phyloP scores from a whole-genome alignment of 2,797 vertebrate genomes.

The Pangasius krempfi region DNA sequence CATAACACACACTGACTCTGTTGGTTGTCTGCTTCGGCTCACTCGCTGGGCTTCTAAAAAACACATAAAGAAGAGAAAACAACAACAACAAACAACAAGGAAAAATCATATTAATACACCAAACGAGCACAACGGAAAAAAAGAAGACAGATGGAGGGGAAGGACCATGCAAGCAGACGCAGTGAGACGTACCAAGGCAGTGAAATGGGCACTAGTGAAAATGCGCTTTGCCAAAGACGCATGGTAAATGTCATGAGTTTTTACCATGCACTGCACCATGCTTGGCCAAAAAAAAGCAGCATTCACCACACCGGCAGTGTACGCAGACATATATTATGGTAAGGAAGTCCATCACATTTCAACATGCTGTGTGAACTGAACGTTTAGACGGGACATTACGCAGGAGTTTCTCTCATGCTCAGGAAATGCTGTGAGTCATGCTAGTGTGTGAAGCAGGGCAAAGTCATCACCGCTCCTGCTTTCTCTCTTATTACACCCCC shows the following conservation, averaged over 20 bases:
- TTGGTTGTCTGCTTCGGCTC: slow-evolving; percentile 82
- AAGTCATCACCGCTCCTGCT: slow-evolving; percentile 38
- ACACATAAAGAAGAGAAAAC: slow-evolving; percentile 80
- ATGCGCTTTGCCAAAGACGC: slow-evolving; percentile 72
- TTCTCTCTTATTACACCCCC: slow-evolving; percentile 64
- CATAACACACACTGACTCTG: slow-evolving; percentile 87
- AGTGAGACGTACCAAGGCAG: slow-evolving; percentile 55
- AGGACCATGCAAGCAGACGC: slow-evolving; percentile 40
- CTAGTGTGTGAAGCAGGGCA: slow-evolving; percentile 53
- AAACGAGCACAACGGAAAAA: slow-evolving; percentile 71
- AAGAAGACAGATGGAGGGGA: slow-evolving; percentile 65
- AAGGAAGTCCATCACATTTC: neutral
- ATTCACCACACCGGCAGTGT: slow-evolving; percentile 1
- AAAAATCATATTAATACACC: slow-evolving; percentile 87
- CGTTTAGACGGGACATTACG: neutral
- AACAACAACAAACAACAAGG: slow-evolving; percentile 82
- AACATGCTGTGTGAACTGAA: slow-evolving; percentile 7
- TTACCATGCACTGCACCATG: slow-evolving; percentile 79
- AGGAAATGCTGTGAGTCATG: slow-evolving; percentile 46
- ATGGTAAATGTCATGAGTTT: slow-evolving; percentile 71
- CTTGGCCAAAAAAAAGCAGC: slow-evolving; percentile 66
- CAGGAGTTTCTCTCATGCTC: slow-evolving; percentile 24
- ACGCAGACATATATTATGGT: neutral
- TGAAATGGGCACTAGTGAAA: slow-evolving; percentile 67
- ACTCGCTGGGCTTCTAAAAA: slow-evolving; percentile 81